A percentile compares a stretch with the other conserved stretches of the same genome.
These are phyloP conservation scores for Cynopterus brachyotis DNA, from an alignment of 2,113 vertebrate genomes.

Conservation along the genomic window DNA sequence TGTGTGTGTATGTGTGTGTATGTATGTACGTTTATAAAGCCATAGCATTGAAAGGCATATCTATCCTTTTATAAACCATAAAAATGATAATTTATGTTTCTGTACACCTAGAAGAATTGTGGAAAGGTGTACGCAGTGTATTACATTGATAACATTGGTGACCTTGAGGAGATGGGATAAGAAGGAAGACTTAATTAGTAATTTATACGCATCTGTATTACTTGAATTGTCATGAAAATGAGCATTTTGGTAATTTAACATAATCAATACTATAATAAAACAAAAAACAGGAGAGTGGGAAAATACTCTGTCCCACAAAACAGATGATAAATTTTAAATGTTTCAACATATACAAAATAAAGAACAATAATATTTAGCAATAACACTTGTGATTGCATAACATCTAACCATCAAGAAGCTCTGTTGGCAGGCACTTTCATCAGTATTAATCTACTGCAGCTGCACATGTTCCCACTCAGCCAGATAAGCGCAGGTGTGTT, in stretches of 20 bases:
- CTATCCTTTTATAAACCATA: neutral
- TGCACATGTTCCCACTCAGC: neutral
- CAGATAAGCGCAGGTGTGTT: slow-evolving; percentile 60
- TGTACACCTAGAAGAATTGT: neutral
- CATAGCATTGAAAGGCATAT: neutral
- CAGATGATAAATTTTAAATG: slow-evolving; percentile 2
- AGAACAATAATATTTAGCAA: slow-evolving; percentile 46
- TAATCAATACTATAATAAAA: neutral
- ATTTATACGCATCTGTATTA: neutral
- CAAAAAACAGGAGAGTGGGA: neutral
- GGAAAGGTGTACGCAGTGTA: neutral
- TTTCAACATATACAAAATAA: slow-evolving; percentile 32
- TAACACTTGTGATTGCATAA: slow-evolving; percentile 39
- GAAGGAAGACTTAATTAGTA: neutral
- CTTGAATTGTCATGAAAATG: neutral
- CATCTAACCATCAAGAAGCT: slow-evolving; percentile 15
- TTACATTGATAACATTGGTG: neutral
- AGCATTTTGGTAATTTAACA: neutral
- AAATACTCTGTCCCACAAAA: neutral
- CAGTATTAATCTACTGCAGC: slow-evolving; percentile 56
- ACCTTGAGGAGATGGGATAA: neutral
- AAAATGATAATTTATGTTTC: slow-evolving; percentile 4
- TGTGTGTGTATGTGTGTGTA: neutral
- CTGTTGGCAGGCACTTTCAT: slow-evolving; percentile 12
- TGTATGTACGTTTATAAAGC: neutral